A percentile compares a stretch with the other conserved stretches of the same genome.
These are phyloP conservation scores for Drosophila ananassae DNA, from an alignment of 1,140 invertebrate genomes.

Conservation along the genomic window DNA sequence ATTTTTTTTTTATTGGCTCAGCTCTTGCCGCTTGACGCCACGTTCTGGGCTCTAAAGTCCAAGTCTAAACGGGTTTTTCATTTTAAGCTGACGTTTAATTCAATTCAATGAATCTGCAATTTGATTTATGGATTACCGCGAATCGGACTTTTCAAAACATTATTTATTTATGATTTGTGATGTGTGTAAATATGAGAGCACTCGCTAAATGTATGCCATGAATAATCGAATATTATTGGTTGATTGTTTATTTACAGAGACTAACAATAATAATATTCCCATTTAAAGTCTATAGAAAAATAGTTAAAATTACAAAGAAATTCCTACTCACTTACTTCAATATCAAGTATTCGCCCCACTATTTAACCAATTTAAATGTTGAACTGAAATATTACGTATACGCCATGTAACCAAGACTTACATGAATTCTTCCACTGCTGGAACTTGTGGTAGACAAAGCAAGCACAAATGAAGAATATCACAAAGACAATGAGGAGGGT, in stretches of 20 bases:
- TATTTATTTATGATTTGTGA: conserved; percentile 31
- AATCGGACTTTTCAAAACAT: conserved; percentile 28
- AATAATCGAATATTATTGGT: conserved; percentile 1
- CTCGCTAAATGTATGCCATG: conserved; percentile 19
- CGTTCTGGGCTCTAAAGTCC: conserved; percentile 23
- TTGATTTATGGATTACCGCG: conserved; percentile 40
- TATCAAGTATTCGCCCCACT: conserved; percentile 50
- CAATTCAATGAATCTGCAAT: conserved; percentile 40
- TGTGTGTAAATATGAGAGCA: conserved; percentile 17
- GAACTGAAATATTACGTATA: conserved; percentile 42
- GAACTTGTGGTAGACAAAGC: conserved; percentile 87
- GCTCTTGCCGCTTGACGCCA: background rate
- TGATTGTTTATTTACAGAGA: conserved; percentile 6
- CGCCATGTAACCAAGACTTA: conserved; percentile 79
- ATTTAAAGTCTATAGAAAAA: too few species aligned
- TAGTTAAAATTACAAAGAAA: background rate
- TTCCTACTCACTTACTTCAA: background rate
- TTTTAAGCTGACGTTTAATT: conserved; percentile 36
- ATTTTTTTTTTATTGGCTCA: conserved; percentile 14
- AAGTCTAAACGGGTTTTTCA: conserved; percentile 45
- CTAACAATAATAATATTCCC: background rate
- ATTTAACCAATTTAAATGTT: background rate
- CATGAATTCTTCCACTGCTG: conserved; percentile 88
- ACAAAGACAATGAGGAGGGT: conserved; percentile 86
- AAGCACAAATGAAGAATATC: conserved; percentile 87